Evolutionary conservation across 2,888 invertebrate species (phyloP), one percentile per base, ranked within the genome.

Genomic region (Macropis europaea): DNA sequence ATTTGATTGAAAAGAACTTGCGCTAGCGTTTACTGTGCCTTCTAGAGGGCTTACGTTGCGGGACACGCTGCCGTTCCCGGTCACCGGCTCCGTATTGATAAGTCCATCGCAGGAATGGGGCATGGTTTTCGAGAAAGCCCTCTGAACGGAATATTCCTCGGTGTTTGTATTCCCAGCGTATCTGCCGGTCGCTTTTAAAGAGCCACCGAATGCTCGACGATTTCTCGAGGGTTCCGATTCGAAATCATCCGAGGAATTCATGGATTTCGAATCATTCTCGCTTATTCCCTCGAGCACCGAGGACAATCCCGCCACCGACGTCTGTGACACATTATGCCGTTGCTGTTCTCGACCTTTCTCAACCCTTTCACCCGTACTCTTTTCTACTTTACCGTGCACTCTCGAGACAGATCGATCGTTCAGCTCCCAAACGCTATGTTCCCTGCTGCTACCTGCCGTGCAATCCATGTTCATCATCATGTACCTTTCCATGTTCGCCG

Each of bases 1-100:
- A 89, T 86, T 89, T 75, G 86, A 85, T 85, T 87, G 82, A 69
- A 61, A 76, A 45, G 77, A 68, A 68, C 54, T 66, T 6, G 47
- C 57, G 22, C 42, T 48, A 45, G 59, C 64, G 22, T 56, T 47
- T 5, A 22, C 54, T 28, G 40, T 32, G 4, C 30, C 62, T 42
- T 59, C 67, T 24, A 62, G 9, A 28, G 61, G 36, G 32, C 28
- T 73, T n/a, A 0, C 28, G n/a, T 52, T n/a, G 4, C 26, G 38
- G 4, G 52, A 47, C 3, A 43, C 11, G 17, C 11, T 45, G 24
- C 17, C 36, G 11, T 48, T 34, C 9, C 38, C 7, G 3, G 32
- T 38, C 22, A 34, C 34, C 11, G 54, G 61, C 19, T 59, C 56
- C 6, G 62, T 62, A 9, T 71, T 52, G 13, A 72, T 68, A 32